A percentile compares a stretch with the other conserved stretches of the same genome.
Evolutionary conservation across 2,113 vertebrate genomes (phyloP).

Genomic region (Ophthalmotilapia sp.): DNA sequence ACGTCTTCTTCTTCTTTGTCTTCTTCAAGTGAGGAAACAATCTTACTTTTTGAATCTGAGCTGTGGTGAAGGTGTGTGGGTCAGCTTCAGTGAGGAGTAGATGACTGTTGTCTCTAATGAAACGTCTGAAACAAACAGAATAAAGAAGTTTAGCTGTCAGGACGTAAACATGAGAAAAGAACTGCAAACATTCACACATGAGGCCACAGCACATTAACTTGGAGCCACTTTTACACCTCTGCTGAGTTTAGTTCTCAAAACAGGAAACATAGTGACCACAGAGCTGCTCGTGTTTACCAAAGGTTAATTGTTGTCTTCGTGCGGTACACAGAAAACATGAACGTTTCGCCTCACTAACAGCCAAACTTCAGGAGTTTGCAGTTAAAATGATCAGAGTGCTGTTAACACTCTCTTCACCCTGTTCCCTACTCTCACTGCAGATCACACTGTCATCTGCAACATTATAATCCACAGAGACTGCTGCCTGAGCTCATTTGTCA

Average conservation of each 20-base stretch:
- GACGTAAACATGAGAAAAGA: not conserved
- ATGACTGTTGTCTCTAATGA: too few species aligned
- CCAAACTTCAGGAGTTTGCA: not conserved
- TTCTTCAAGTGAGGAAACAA: not conserved
- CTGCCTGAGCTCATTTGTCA: not conserved
- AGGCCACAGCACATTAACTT: not conserved
- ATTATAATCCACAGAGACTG: not conserved
- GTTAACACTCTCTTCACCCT: not conserved
- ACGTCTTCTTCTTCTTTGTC: not conserved
- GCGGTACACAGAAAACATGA: not conserved
- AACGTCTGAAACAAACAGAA: rapidly evolving
- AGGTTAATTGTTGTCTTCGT: rapidly evolving
- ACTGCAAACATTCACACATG: rapidly evolving
- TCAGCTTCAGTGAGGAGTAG: too few species aligned
- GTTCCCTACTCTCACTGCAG: not conserved
- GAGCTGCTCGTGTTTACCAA: not conserved
- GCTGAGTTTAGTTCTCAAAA: not conserved
- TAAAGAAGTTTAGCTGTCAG: too few species aligned
- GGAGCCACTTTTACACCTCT: not conserved
- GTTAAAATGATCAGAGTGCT: not conserved
- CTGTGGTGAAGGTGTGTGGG: not conserved
- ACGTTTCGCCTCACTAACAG: not conserved
- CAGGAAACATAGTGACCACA: not conserved
- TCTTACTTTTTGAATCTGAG: rapidly evolving
- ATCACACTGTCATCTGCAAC: rapidly evolving